Base-by-base conservation (phyloP, 2,797 vertebrate genomes). In the Philypnodon macrostomus region DNA sequence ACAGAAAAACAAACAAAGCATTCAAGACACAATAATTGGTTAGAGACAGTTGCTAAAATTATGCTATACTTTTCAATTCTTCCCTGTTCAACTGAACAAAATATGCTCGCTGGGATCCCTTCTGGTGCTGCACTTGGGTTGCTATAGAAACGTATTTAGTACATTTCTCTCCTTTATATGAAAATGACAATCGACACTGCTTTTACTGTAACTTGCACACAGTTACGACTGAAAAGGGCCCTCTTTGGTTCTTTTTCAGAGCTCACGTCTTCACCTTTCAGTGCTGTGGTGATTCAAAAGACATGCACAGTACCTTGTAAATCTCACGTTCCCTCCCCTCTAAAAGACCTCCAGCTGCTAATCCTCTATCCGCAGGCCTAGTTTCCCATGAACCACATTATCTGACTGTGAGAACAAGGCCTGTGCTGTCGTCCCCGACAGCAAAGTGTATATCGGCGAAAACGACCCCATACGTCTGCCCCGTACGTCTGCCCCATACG, bases 331-430 rank as follows among this genome's bases (percentile, higher is more conserved):
- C 17, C 7, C 21, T 10, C 7, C 2, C n/a, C 37, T 14, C 29
- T 16, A 49, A 11, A 1, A 17, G 42, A 54, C 37, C 48, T 55
- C 39, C 30, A 53, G 49, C 54, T 58, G 49, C 40, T 75, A 73
- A 80, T 73, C 71, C 58, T 41, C 24, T 9, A 30, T 63, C 54
- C 50, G 47, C 48, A 47, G 47, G 33, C 32, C 32, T 29, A 61
- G 49, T 63, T 63, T 61, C 56, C 65, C 51, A 60, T 47, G 53
- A 68, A 74, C 42, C 4, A 5, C 42, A 15, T 6, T 14, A 53
- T 64, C 19, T 21, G 46, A 57, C 44, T 47, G 27, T 44, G 66
- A 68, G 63, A 58, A 47, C 7, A 29, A 38, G 29, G 21, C 17
- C 5, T n/a, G n/a, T n/a, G n/a, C n/a, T n/a, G n/a, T n/a, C n/a